A percentile compares a stretch with the other conserved stretches of the same genome.
Conservation (phyloP, 2,888 invertebrate genomes). For the Epinotia brunnichana region DNA sequence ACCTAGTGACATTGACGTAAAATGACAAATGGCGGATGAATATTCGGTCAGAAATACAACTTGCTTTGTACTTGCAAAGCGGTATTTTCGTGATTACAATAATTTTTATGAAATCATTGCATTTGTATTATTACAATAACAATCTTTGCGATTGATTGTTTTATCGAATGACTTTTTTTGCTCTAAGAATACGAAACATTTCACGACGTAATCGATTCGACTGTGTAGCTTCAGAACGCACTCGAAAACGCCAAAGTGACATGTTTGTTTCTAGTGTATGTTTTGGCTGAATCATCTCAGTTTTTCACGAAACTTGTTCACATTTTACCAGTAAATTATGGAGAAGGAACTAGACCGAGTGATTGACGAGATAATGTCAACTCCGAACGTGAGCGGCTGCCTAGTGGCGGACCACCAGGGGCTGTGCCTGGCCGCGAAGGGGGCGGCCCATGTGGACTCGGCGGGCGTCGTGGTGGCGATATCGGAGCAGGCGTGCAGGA, state of each 20-base stretch:
- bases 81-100: no score
- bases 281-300: not conserved
- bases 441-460: conserved; percentile 87
- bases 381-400: conserved; percentile 88
- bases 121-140: no score
- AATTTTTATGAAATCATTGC: no score
- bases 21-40: no score
- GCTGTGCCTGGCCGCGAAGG: conserved; percentile 89
- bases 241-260: not conserved
- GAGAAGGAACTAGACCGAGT: conserved; percentile 86
- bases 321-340: conserved; percentile 64
- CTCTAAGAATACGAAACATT: no score
- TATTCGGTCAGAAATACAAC: no score
- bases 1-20: no score
- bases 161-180: no score
- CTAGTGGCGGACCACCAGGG: conserved; percentile 91
- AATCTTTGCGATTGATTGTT: no score
- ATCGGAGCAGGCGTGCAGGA: conserved; percentile 89
- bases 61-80: no score
- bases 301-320: not conserved
- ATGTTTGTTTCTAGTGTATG: not conserved
- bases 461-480: conserved; percentile 91
- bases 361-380: conserved; percentile 85
- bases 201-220: no score
- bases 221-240: conserved; percentile 6